phyloP scores from a whole-genome alignment of 2,113 vertebrate species.

The Nesospiza acunhae region DNA sequence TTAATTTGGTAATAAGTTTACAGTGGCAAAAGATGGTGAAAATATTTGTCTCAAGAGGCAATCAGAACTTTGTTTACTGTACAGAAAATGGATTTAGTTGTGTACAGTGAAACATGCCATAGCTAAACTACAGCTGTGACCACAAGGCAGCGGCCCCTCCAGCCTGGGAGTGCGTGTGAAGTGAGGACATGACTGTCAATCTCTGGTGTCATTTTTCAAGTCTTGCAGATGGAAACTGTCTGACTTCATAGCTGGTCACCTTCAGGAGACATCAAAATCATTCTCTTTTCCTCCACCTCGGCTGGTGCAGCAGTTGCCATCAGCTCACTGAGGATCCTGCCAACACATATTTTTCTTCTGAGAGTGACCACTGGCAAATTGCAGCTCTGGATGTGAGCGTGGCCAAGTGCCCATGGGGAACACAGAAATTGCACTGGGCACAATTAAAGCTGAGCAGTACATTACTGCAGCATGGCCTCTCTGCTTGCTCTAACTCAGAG shows the following conservation, averaged over 20 bases:
- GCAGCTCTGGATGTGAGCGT: neutral
- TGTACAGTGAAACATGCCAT: neutral
- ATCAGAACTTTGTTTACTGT: neutral
- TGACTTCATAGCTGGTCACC: neutral
- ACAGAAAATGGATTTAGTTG: neutral
- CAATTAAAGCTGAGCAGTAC: neutral
- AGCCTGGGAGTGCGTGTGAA: neutral
- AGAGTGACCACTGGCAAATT: neutral
- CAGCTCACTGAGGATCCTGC: accelerated
- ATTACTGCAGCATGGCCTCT: neutral
- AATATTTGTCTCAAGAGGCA: neutral
- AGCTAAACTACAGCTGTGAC: neutral
- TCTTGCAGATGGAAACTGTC: neutral
- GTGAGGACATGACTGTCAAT: neutral
- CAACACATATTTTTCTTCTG: neutral
- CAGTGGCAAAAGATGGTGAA: neutral
- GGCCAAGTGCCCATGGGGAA: neutral
- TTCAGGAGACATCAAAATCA: neutral
- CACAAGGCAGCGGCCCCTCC: neutral
- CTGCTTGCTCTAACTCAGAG: neutral
- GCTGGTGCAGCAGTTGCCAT: accelerated
- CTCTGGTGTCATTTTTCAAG: neutral
- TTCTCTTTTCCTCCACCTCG: neutral
- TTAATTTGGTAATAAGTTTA: neutral
- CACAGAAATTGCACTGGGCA: neutral